A percentile compares a stretch with the other conserved stretches of the same genome.
phyloP scores from a whole-genome alignment of 2,797 vertebrate species.

The Onychomys leucogaster region DNA sequence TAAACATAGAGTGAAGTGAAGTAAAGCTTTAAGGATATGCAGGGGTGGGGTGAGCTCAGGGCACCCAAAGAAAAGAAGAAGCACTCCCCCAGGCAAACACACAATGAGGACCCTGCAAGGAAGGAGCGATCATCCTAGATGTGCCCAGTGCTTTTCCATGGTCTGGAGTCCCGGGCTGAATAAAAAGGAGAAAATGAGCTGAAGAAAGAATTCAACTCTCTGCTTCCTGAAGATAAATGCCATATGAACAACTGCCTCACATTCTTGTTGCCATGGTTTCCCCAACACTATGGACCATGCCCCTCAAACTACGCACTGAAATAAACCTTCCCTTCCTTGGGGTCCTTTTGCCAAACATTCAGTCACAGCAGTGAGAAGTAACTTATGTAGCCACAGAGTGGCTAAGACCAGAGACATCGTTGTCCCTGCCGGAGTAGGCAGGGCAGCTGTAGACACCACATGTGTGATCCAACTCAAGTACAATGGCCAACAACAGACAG shows the following conservation, averaged over 20 bases:
- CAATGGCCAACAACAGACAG: fast-evolving
- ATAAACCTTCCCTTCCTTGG: not conserved
- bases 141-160: not conserved
- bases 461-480: not conserved
- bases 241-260: not conserved
- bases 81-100: not conserved
- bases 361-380: not conserved
- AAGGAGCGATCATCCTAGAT: not conserved
- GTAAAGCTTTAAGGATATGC: conserved; percentile 10
- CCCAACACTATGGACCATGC: not conserved
- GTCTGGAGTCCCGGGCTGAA: not conserved
- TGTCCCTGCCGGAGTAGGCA: too few relatives aligned
- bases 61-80: not conserved
- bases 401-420: not conserved
- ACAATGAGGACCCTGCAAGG: not conserved
- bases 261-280: too few relatives aligned
- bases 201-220: not conserved
- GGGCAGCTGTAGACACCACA: not conserved
- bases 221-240: not conserved
- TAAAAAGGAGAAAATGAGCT: not conserved
- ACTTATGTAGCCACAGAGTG: not conserved
- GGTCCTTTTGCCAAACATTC: not conserved
- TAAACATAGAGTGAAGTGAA: conserved; percentile 60
- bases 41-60: too few relatives aligned
- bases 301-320: not conserved